Evolutionary conservation across 2,113 vertebrate species (phyloP), one percentile per base, ranked within the genome.

Genomic region (Grantiella picta): DNA sequence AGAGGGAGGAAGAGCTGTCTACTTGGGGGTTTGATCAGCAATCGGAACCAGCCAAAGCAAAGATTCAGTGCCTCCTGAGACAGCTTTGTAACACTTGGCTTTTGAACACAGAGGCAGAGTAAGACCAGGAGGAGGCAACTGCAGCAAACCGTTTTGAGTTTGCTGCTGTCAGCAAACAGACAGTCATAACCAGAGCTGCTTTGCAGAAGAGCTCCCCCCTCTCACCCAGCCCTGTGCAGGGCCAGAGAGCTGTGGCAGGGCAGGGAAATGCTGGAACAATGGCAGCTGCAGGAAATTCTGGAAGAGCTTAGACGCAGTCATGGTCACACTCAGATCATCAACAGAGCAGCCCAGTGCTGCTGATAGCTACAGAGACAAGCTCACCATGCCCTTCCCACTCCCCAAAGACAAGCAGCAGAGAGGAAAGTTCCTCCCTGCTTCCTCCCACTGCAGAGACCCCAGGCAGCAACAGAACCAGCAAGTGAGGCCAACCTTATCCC

Each of bases 401-500:
- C n/a, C 63, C 45, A 9, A 5, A 82, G 38, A 59, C n/a, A 88
- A 27, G 33, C 52, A 71, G 71, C 82, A 92, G 59, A 71, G 15
- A 94, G 54, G 18, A 42, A 44, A 47, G 36, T 11, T 20, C 19
- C 83, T 36, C 61, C 49, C 38, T 8, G n/a, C 40, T 50, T 36
- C 24, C 79, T 84, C 56, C 18, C 29, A 9, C 44, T 31, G 69
- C 61, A 75, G 66, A 85, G n/a, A 78, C 56, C 90, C 80, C 73
- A 29, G 27, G 73, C 82, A 87, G 57, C n/a, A 56, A 14, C 2
- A 82, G 69, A 42, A 69, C 3, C 35, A 72, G 56, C 10, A 8
- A 25, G 22, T 4, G 7, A 59, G 16, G 95, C 97, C 95, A 83
- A 98, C 97, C 98, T 98, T 97, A 27, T 95, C 95, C 76, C 86